Conservation (phyloP, 2,113 vertebrate genomes). For the Tinamus guttatus region DNA sequence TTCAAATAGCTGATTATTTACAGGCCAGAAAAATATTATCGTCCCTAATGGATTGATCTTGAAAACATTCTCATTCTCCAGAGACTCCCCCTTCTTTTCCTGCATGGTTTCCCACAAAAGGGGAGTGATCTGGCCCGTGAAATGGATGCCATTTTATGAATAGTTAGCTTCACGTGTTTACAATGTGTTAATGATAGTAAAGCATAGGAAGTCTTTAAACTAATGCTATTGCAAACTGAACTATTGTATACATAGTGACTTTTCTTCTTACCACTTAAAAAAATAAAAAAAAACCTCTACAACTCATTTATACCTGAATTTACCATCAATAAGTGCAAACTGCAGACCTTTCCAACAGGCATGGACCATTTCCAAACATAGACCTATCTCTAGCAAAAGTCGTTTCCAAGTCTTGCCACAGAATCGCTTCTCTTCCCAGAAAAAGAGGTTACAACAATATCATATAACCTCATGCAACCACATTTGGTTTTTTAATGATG, state of each 20-base stretch:
- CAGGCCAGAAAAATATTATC: not conserved
- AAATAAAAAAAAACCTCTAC: not conserved
- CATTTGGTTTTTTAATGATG: not conserved
- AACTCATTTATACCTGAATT: slow-evolving; percentile 11
- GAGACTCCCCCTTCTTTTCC: not conserved
- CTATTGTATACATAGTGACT: not conserved
- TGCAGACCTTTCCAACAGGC: not conserved
- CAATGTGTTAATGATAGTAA: slow-evolving; percentile 66
- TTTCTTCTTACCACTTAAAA: not conserved
- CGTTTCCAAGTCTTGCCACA: not conserved
- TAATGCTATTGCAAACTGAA: slow-evolving; percentile 21
- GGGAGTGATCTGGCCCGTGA: not conserved
- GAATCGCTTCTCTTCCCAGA: not conserved
- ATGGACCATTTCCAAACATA: not conserved
- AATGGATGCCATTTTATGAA: slow-evolving; percentile 62
- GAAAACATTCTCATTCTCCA: not conserved
- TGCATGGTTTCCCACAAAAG: not conserved
- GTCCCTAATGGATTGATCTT: not conserved
- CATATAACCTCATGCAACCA: not conserved
- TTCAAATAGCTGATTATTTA: not conserved
- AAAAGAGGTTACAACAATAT: not conserved
- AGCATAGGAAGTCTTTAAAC: slow-evolving; percentile 50
- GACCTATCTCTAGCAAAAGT: not conserved
- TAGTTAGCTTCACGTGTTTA: slow-evolving; percentile 53
- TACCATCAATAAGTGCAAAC: not conserved